A percentile compares a stretch with the other conserved stretches of the same genome.
Conservation (phyloP, 1,140 invertebrate species). For the Euborellia annulipes region DNA sequence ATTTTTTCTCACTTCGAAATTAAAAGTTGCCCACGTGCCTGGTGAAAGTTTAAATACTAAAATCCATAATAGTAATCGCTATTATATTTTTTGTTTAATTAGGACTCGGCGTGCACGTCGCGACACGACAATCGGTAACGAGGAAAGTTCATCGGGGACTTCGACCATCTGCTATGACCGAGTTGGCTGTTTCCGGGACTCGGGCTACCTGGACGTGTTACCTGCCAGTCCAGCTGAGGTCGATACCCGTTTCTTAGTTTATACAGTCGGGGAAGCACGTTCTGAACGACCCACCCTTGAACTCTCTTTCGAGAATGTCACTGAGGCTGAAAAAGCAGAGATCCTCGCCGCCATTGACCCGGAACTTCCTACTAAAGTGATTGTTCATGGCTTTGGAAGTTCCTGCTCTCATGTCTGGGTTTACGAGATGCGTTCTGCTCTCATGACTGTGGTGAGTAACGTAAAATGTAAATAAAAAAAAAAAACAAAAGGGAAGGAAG, state of each 20-base stretch:
- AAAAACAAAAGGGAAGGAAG: too few species aligned
- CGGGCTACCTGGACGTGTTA: conserved; percentile 76
- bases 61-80: too few species aligned
- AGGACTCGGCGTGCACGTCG: conserved; percentile 33
- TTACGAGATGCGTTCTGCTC: conserved; percentile 75
- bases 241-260: conserved; percentile 44
- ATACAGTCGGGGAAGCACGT: conserved; percentile 25
- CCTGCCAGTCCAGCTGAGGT: conserved; percentile 79
- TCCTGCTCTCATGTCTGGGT: conserved; percentile 83
- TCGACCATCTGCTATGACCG: conserved; percentile 76
- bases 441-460: conserved; percentile 63
- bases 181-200: conserved; percentile 85
- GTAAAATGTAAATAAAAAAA: too few species aligned
- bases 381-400: conserved; percentile 89
- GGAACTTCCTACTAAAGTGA: conserved; percentile 56
- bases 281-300: conserved; percentile 15
- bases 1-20: too few species aligned
- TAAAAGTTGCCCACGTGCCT: too few species aligned
- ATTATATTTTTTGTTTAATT: too few species aligned
- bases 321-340: conserved; percentile 21
- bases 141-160: not conserved
- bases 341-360: conserved; percentile 48
- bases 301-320: conserved; percentile 16
- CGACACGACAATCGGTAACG: conserved; percentile 30
- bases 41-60: too few species aligned